Conservation (phyloP, 2,113 vertebrate species). For the Scatophagus argus region DNA sequence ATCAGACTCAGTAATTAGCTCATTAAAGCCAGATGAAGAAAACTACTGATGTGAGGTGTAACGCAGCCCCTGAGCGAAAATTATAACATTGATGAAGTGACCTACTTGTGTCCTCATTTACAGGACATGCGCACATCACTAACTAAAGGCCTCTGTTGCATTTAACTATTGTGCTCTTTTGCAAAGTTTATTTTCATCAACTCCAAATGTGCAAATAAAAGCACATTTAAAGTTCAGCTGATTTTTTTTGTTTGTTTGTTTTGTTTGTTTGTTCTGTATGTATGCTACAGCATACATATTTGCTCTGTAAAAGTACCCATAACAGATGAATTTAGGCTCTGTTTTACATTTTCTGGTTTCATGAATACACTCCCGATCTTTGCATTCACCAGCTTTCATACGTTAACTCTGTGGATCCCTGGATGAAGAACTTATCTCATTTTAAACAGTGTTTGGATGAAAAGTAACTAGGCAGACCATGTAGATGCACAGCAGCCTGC, state of each 20-base stretch:
- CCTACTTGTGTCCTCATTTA: conserved; percentile 57
- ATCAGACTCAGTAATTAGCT: conserved; percentile 56
- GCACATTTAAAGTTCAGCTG: neutral
- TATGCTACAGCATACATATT: too few species aligned
- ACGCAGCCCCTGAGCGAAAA: conserved; percentile 46
- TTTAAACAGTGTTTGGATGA: neutral
- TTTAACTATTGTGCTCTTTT: conserved; percentile 2
- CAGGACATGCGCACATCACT: conserved; percentile 31
- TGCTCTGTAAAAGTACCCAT: too few species aligned
- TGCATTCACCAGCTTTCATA: neutral
- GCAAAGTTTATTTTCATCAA: neutral
- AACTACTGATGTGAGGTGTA: conserved; percentile 56
- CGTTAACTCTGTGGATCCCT: too few species aligned
- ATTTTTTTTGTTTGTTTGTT: neutral
- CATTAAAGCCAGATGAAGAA: conserved; percentile 59
- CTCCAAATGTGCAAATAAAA: neutral
- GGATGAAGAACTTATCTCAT: neutral
- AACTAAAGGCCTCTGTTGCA: conserved; percentile 6
- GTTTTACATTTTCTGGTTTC: neutral
- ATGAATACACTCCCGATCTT: neutral
- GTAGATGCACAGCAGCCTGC: neutral
- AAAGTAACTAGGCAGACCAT: neutral
- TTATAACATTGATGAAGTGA: conserved; percentile 41
- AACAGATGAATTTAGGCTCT: neutral
- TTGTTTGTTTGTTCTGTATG: too few species aligned